Percentiles rank a stretch among this genome's conserved stretches.
phyloP scores from a whole-genome alignment of 2,113 vertebrate species.

The Plotosus lineatus region DNA sequence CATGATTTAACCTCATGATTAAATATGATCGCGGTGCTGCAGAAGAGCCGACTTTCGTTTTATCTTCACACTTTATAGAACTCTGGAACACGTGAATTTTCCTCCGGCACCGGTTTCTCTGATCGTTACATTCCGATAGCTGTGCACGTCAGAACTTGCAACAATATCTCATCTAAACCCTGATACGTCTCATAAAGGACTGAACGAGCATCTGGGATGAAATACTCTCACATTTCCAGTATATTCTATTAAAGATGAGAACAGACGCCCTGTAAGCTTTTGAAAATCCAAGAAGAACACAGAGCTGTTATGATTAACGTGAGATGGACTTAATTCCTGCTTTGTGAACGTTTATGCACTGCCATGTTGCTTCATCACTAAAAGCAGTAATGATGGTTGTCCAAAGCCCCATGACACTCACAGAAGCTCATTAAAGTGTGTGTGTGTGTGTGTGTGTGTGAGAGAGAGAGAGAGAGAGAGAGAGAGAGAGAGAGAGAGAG shows the following conservation, averaged over 20 bases:
- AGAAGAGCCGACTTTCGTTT: neutral
- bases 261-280: neutral
- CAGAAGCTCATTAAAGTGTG: conserved; percentile 14
- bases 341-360: neutral
- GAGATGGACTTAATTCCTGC: neutral
- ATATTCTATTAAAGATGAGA: neutral
- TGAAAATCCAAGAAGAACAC: neutral
- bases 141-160: neutral
- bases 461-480: neutral
- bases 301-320: neutral
- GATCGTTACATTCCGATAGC: neutral
- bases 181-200: neutral
- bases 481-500: neutral
- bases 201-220: neutral
- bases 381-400: neutral
- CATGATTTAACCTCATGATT: neutral
- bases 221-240: no score
- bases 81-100: neutral
- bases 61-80: neutral
- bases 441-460: neutral
- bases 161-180: neutral
- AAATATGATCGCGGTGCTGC: neutral
- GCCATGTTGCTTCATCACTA: conserved; percentile 6
- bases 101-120: neutral
- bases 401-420: neutral